Conservation (phyloP, 2,888 invertebrate species). For the Phortica okadai region DNA sequence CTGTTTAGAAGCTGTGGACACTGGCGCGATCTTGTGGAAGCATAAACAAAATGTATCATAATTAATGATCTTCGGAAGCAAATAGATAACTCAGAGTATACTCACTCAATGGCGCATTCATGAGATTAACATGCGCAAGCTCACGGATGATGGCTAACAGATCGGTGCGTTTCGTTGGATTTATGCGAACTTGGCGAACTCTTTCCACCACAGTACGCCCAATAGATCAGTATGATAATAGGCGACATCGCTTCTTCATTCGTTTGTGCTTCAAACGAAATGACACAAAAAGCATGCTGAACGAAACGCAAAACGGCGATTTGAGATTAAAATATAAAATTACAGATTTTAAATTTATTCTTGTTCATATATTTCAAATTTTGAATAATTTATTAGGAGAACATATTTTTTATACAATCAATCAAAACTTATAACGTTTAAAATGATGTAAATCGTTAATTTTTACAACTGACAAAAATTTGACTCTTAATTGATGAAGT, state of each 20-base stretch:
- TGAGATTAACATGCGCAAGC: slow-evolving; percentile 57
- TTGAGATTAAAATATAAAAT: too few species aligned
- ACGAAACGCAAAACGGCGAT: slow-evolving; percentile 36
- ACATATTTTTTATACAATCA: too few species aligned
- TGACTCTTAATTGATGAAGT: too few species aligned
- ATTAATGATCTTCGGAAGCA: background rate
- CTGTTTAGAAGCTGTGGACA: too few species aligned
- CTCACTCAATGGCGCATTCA: slow-evolving; percentile 58
- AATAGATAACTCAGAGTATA: background rate
- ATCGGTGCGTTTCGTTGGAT: slow-evolving; percentile 53
- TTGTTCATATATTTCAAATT: too few species aligned
- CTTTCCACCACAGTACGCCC: slow-evolving; percentile 57
- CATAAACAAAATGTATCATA: background rate
- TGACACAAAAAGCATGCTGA: slow-evolving; percentile 56
- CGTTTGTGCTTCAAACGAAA: slow-evolving; percentile 60
- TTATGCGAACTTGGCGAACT: slow-evolving; percentile 32
- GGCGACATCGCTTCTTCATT: slow-evolving; percentile 29
- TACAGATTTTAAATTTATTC: too few species aligned
- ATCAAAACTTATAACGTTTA: too few species aligned
- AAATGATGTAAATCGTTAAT: too few species aligned
- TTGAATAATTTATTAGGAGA: too few species aligned
- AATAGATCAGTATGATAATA: slow-evolving; percentile 54
- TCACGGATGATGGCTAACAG: slow-evolving; percentile 63
- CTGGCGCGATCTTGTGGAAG: background rate
- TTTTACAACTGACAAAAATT: too few species aligned